Evolutionary conservation across 2,797 vertebrate species (phyloP).

Genomic region (Mionectes olivaceus): DNA sequence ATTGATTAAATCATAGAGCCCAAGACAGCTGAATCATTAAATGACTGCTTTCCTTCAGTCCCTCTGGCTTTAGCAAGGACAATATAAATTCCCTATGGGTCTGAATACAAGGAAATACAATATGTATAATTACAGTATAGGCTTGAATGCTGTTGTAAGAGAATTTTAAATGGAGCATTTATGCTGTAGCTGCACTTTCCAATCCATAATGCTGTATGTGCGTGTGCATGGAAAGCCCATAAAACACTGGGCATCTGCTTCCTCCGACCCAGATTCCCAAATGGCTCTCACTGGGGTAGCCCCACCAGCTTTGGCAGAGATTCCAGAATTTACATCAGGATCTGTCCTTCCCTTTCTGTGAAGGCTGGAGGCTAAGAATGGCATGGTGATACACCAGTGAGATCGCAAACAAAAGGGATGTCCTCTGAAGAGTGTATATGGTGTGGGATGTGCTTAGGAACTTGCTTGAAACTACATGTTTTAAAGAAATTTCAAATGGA

Average conservation of each 20-base stretch:
- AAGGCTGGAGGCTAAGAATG: background rate
- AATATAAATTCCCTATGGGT: constrained; percentile 77
- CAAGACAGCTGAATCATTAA: constrained; percentile 82
- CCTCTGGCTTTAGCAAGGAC: constrained; percentile 83
- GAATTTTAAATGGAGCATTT: constrained; percentile 65
- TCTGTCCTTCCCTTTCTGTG: background rate
- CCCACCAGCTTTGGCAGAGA: background rate
- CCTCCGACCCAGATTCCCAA: constrained; percentile 35
- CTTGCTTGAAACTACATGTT: background rate
- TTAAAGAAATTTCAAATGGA: background rate
- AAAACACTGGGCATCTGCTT: constrained; percentile 46
- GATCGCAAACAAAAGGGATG: background rate
- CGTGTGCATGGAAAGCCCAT: background rate
- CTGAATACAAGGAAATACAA: constrained; percentile 81
- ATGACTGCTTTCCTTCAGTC: constrained; percentile 77
- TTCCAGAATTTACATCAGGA: background rate
- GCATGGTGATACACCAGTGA: background rate
- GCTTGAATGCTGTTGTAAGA: constrained; percentile 61
- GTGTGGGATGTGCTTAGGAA: rapidly evolving
- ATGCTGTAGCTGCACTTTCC: constrained; percentile 76
- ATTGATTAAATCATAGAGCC: constrained; percentile 87
- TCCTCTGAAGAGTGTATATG: background rate
- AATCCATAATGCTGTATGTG: background rate
- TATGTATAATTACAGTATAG: constrained; percentile 84
- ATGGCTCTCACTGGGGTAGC: background rate